Evolutionary conservation across 2,113 vertebrate genomes (phyloP).

Genomic region (Arothron firmamentum): DNA sequence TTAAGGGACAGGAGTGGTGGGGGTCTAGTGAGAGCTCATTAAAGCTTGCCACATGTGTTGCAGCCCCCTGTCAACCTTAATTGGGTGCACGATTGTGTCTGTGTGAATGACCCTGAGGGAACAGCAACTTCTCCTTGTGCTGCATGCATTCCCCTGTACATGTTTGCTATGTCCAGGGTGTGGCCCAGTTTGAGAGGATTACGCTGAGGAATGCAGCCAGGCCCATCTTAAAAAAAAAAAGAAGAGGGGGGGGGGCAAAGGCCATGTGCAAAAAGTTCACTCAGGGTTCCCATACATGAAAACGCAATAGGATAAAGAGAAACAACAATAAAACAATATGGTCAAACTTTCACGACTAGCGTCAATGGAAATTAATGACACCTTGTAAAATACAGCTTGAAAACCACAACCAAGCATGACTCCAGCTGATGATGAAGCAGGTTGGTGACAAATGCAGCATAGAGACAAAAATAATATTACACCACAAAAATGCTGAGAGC

Average conservation of each 20-base stretch:
- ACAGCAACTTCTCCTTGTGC: slow-evolving; percentile 30
- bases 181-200: slow-evolving; percentile 65
- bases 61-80: slow-evolving; percentile 46
- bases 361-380: slow-evolving; percentile 14
- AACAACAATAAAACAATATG: no score
- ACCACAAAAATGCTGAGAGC: slow-evolving; percentile 40
- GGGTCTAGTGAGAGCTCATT: slow-evolving; percentile 42
- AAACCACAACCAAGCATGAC: slow-evolving; percentile 5
- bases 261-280: slow-evolving; percentile 38
- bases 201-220: slow-evolving; percentile 63
- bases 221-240: slow-evolving; percentile 62
- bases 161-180: slow-evolving; percentile 66
- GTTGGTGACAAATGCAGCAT: slow-evolving; percentile 41
- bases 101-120: slow-evolving; percentile 55
- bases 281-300: slow-evolving; percentile 26
- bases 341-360: slow-evolving; percentile 3
- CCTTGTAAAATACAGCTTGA: slow-evolving; percentile 1
- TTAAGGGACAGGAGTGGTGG: slow-evolving; percentile 20
- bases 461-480: slow-evolving; percentile 33
- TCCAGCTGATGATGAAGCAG: slow-evolving; percentile 30
- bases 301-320: slow-evolving; percentile 8
- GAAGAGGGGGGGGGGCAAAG: slow-evolving; percentile 5
- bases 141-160: slow-evolving; percentile 60
- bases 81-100: slow-evolving; percentile 60
- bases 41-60: slow-evolving; percentile 44